Evolutionary conservation across 2,797 vertebrate species (phyloP).

Genomic region (Acanthornis magna): DNA sequence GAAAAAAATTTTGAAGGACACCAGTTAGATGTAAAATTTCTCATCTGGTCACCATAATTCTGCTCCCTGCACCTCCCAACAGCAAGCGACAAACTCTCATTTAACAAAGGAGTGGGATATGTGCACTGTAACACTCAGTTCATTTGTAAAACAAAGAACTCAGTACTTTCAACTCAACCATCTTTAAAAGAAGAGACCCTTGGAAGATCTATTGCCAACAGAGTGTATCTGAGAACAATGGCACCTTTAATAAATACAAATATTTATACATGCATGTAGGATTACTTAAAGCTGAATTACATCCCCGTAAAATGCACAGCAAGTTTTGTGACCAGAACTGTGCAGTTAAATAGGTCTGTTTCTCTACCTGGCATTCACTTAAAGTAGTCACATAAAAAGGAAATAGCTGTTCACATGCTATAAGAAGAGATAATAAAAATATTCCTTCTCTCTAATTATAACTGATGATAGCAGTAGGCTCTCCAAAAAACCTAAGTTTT

Average conservation of each 20-base stretch:
- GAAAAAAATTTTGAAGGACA: neutral
- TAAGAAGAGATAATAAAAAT: neutral
- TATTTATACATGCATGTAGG: neutral
- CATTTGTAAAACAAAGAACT: neutral
- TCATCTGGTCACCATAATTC: neutral
- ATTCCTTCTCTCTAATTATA: neutral
- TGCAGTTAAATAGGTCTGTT: neutral
- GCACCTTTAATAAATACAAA: neutral
- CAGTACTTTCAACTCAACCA: neutral
- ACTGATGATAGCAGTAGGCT: neutral
- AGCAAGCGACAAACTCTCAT: neutral
- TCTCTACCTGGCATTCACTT: neutral
- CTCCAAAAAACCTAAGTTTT: neutral
- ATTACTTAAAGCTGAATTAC: neutral
- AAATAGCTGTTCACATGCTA: neutral
- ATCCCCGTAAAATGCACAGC: neutral
- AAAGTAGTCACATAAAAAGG: neutral
- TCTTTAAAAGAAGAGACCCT: neutral
- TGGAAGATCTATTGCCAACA: neutral
- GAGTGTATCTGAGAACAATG: neutral
- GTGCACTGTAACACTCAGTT: neutral
- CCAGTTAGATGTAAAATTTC: neutral
- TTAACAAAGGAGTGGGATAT: neutral
- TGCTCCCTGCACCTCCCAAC: neutral
- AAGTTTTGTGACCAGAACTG: neutral